Conservation (phyloP, 2,888 invertebrate species). For the Patella depressa region DNA sequence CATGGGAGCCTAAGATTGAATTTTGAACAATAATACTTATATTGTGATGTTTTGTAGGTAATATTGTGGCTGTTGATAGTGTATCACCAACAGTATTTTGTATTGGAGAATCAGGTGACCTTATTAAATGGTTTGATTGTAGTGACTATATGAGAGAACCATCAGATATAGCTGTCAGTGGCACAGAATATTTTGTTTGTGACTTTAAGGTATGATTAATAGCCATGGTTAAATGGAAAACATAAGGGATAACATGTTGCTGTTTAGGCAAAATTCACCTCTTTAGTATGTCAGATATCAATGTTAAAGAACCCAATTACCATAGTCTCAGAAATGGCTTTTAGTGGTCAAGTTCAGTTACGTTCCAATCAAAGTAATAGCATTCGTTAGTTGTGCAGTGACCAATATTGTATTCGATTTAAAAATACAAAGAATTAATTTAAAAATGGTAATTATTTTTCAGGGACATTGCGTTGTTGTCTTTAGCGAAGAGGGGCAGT, state of each 20-base stretch:
- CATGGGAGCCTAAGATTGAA: no score
- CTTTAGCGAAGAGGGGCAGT: slow-evolving; percentile 91
- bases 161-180: slow-evolving; percentile 95
- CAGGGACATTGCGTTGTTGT: slow-evolving; percentile 91
- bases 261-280: no score
- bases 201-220: slow-evolving; percentile 82
- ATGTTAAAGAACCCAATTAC: no score
- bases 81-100: slow-evolving; percentile 97
- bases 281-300: no score
- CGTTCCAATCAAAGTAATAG: no score
- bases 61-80: slow-evolving; percentile 96
- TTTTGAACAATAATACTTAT: not conserved
- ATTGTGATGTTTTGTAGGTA: slow-evolving; percentile 65
- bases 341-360: no score
- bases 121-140: slow-evolving; percentile 97
- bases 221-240: no score
- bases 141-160: slow-evolving; percentile 98
- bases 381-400: no score
- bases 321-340: no score
- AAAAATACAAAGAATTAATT: not conserved
- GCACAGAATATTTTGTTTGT: slow-evolving; percentile 90
- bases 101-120: slow-evolving; percentile 90
- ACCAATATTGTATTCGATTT: not conserved
- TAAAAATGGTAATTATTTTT: slow-evolving; percentile 21
- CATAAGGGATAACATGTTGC: no score